Percentiles rank a stretch among this genome's conserved stretches.
These are phyloP conservation scores for Drosophila acutilabella DNA, from an alignment of 2,888 invertebrate species.

Conservation along the genomic window DNA sequence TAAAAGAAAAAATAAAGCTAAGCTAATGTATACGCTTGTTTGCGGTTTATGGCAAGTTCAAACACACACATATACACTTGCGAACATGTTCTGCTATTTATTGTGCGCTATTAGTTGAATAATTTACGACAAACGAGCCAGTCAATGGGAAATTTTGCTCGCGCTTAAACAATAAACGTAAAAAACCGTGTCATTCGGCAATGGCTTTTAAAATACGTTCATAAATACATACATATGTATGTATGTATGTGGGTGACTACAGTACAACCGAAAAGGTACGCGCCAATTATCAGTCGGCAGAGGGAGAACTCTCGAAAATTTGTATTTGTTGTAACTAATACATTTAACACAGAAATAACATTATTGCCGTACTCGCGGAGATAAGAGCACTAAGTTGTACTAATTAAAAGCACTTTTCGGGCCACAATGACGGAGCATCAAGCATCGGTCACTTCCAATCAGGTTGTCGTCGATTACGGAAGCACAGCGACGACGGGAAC, in stretches of 20 bases:
- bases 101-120: conserved; percentile 33
- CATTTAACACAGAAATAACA: conserved; percentile 71
- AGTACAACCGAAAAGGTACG: background rate
- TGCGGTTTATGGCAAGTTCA: conserved; percentile 19
- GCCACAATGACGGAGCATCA: conserved; percentile 57
- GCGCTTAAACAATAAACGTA: conserved; percentile 20
- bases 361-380: conserved; percentile 50
- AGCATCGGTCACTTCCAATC: conserved; percentile 60
- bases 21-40: conserved; percentile 6
- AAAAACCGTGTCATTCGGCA: conserved; percentile 1
- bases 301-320: conserved; percentile 6
- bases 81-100: background rate
- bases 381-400: conserved; percentile 47
- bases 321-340: conserved; percentile 44
- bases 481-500: conserved; percentile 53
- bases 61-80: background rate
- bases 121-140: conserved; percentile 14
- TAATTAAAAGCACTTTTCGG: conserved; percentile 22
- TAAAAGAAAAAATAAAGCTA: conserved; percentile 15
- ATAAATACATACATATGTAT: no score
- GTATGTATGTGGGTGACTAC: background rate
- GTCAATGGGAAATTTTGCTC: conserved; percentile 35
- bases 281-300: conserved; percentile 57
- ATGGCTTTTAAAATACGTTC: conserved; percentile 11
- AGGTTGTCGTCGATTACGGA: conserved; percentile 74